phyloP scores from a whole-genome alignment of 92 coral and sea anemone species.

The Porites lobata region DNA sequence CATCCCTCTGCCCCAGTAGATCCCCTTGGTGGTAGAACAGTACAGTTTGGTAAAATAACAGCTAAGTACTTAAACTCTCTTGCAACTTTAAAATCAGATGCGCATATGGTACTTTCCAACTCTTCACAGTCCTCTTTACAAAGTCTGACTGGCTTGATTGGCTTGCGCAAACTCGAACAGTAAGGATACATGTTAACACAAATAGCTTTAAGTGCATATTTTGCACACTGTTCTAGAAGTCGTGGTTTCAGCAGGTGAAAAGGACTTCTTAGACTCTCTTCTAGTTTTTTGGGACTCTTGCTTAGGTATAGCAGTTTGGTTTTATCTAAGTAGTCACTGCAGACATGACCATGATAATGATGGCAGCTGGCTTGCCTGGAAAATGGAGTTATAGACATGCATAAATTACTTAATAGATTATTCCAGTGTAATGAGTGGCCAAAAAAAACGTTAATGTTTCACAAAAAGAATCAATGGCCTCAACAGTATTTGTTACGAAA shows the following conservation, averaged over 20 bases:
- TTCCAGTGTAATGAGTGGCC: no score
- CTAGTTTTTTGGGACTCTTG: constrained; percentile 79
- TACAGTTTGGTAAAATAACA: constrained; percentile 88
- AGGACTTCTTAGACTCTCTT: constrained; percentile 77
- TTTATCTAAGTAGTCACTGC: constrained; percentile 78
- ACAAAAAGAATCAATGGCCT: no score
- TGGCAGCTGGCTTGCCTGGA: constrained; percentile 89
- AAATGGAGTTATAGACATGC: neutral
- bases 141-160: constrained; percentile 67
- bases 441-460: no score
- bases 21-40: constrained; percentile 58
- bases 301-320: constrained; percentile 86
- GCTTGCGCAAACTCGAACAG: constrained; percentile 74
- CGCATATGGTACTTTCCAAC: constrained; percentile 79
- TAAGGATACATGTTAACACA: constrained; percentile 89
- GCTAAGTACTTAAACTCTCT: constrained; percentile 48
- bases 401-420: neutral
- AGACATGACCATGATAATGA: constrained; percentile 89
- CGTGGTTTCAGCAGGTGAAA: constrained; percentile 72
- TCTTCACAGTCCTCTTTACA: constrained; percentile 91
- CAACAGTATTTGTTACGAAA: no score
- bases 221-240: constrained; percentile 78
- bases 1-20: constrained; percentile 73
- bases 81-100: constrained; percentile 73
- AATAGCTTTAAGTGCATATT: constrained; percentile 87